A percentile compares a stretch with the other conserved stretches of the same genome.
These are phyloP conservation scores for Steinernema khuongi DNA, from an alignment of 1,140 invertebrate species.

Conservation along the genomic window DNA sequence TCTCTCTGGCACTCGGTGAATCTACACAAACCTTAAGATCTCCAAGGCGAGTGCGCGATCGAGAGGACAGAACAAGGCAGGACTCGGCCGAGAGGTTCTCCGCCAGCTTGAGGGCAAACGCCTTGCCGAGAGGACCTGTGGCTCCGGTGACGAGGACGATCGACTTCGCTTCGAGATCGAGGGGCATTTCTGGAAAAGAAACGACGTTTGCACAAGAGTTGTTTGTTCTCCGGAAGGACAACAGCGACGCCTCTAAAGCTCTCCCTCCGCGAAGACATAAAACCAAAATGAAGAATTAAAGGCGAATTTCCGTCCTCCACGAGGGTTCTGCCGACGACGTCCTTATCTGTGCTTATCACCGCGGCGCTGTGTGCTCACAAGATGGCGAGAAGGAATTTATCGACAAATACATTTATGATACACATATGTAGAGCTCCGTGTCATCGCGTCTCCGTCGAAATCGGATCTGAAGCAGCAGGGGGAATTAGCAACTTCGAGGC, in stretches of 20 bases:
- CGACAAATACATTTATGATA: neutral
- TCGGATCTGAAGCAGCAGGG: neutral
- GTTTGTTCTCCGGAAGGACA: no score
- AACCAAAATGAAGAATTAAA: constrained; percentile 1
- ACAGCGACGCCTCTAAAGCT: no score
- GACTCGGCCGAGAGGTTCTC: neutral
- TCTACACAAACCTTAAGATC: neutral
- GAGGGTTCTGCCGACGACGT: neutral
- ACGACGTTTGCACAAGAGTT: neutral
- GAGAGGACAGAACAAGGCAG: neutral
- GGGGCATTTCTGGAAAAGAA: neutral
- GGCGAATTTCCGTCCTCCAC: constrained; percentile 7
- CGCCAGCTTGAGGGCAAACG: neutral
- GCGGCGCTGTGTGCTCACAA: neutral
- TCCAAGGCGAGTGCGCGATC: neutral
- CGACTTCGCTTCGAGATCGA: neutral
- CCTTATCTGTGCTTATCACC: neutral
- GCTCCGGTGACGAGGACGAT: neutral
- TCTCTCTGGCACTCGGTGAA: no score
- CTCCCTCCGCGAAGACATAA: no score
- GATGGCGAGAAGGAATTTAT: neutral
- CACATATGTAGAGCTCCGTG: neutral
- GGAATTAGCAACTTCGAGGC: neutral
- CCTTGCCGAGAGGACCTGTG: neutral
- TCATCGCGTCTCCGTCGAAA: constrained; percentile 5